Percentiles rank a stretch among this genome's conserved stretches.
Conservation (phyloP, 1,140 invertebrate genomes). For the Drosophila equinoxialis region DNA sequence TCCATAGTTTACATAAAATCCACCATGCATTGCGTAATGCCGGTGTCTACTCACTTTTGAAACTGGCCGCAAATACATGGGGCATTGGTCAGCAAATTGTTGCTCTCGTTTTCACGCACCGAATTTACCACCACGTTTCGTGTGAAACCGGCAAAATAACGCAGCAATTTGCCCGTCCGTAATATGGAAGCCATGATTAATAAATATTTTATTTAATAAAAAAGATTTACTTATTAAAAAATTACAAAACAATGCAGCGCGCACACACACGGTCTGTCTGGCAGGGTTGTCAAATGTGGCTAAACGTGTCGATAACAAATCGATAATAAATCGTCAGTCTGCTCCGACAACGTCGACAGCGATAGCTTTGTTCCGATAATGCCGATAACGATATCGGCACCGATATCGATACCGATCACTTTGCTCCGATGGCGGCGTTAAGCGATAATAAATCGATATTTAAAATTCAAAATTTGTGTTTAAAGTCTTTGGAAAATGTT, state of each 20-base stretch:
- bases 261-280: conserved; percentile 40
- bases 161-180: conserved; percentile 87
- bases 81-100: conserved; percentile 83
- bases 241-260: background rate
- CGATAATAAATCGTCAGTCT: no score
- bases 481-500: no score
- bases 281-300: background rate
- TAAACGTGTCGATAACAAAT: background rate
- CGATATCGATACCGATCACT: no score
- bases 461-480: no score
- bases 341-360: no score
- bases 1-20: conserved; percentile 25
- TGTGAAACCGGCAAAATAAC: conserved; percentile 88
- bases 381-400: no score
- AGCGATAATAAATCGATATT: no score
- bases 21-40: conserved; percentile 64
- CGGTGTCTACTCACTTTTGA: conserved; percentile 83
- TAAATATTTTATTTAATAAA: conserved; percentile 48
- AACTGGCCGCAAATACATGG: conserved; percentile 83
- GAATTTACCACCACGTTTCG: conserved; percentile 86
- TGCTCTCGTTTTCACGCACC: conserved; percentile 84
- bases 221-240: conserved; percentile 48
- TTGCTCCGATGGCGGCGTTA: no score
- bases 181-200: conserved; percentile 86
- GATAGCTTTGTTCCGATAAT: no score